phyloP scores from a whole-genome alignment of 2,797 vertebrate species.

The Brachyalestes nurse region DNA sequence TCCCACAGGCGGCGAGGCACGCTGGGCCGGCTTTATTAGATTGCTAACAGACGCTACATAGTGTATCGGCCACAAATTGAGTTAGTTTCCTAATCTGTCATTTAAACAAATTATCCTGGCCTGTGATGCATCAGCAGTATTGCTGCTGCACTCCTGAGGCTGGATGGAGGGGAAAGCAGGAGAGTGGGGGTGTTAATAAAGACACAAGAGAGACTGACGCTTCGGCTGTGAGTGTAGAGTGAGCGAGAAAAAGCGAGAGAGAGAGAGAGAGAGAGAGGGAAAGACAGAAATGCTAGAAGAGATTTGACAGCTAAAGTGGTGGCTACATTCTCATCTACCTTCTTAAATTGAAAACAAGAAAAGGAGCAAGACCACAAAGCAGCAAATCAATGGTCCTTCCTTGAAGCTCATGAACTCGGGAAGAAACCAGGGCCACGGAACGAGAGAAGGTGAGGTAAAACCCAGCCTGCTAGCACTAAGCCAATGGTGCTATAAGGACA shows the following conservation, averaged over 20 bases:
- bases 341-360: constrained; percentile 45
- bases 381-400: constrained; percentile 51
- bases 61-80: constrained; percentile 74
- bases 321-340: constrained; percentile 16
- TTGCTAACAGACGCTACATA: constrained; percentile 76
- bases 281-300: not conserved
- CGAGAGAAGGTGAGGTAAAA: not conserved
- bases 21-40: constrained; percentile 71
- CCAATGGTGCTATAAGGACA: constrained; percentile 19
- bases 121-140: constrained; percentile 78
- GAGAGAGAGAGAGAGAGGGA: not conserved
- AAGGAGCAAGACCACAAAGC: constrained; percentile 41
- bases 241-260: not conserved
- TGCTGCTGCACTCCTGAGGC: constrained; percentile 56
- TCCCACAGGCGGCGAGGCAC: constrained; percentile 17
- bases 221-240: constrained; percentile 39
- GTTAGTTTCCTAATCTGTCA: constrained; percentile 79
- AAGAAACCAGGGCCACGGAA: not conserved
- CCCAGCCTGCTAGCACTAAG: too few species aligned
- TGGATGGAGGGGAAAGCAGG: constrained; percentile 47
- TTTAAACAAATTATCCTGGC: constrained; percentile 79
- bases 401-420: not conserved
- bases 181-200: constrained; percentile 65
- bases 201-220: constrained; percentile 65
- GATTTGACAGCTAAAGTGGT: constrained; percentile 12